These are phyloP conservation scores for Lymantria monacha DNA, from an alignment of 2,888 invertebrate genomes.

Conservation along the genomic window DNA sequence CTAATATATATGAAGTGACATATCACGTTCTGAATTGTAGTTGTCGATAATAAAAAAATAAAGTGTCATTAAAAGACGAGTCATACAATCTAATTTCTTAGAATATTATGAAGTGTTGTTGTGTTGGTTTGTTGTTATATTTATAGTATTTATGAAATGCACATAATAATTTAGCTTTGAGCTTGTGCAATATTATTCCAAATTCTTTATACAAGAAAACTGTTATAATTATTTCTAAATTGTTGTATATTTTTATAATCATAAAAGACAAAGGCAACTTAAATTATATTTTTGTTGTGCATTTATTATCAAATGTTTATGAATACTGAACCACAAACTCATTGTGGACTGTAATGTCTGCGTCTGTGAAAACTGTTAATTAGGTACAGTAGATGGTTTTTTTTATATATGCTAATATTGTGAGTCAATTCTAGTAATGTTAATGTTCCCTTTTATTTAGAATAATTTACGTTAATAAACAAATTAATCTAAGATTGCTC, in stretches of 20 bases:
- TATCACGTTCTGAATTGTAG: slow-evolving; percentile 22
- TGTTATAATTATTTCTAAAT: slow-evolving; percentile 79
- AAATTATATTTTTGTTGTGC: slow-evolving; percentile 80
- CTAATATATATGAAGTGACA: background rate
- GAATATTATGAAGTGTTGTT: slow-evolving; percentile 50
- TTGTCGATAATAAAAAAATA: slow-evolving; percentile 34
- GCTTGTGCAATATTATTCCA: slow-evolving; percentile 81
- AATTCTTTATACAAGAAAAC: slow-evolving; percentile 71
- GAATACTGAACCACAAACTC: slow-evolving; percentile 66
- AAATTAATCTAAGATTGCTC: slow-evolving; percentile 79
- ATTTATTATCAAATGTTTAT: slow-evolving; percentile 78
- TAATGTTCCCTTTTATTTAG: slow-evolving; percentile 77
- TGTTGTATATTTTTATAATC: slow-evolving; percentile 79
- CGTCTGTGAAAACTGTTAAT: slow-evolving; percentile 56
- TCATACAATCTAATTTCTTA: slow-evolving; percentile 56
- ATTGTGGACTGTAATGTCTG: slow-evolving; percentile 75
- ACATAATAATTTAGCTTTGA: slow-evolving; percentile 74
- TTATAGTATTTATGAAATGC: slow-evolving; percentile 70
- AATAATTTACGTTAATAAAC: slow-evolving; percentile 73
- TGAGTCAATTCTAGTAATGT: slow-evolving; percentile 80
- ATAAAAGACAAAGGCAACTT: slow-evolving; percentile 79
- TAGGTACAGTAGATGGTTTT: slow-evolving; percentile 55
- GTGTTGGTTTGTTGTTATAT: slow-evolving; percentile 79
- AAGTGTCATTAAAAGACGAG: slow-evolving; percentile 56
- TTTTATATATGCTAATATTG: slow-evolving; percentile 74